Base-by-base conservation (phyloP, 2,113 vertebrate species). In the Mus musculus region DNA sequence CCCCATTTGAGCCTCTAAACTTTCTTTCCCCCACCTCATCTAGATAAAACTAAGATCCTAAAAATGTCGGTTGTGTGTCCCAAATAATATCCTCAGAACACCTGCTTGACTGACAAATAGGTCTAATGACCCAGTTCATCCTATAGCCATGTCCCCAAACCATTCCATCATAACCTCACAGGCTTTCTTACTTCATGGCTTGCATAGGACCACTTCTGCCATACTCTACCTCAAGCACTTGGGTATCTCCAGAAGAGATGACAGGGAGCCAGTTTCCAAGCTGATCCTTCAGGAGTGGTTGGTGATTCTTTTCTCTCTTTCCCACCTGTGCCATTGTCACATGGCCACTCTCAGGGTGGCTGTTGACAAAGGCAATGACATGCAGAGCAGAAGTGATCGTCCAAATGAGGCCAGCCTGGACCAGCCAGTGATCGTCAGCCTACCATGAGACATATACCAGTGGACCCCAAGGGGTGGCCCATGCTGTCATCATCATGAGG, bases 1-100 rank as follows among this genome's bases (percentile, higher is more conserved):
- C 28, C 3, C 42, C 1, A 73, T 19, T 10, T 24, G 7, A 0
- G 5, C 46, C 7, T 1, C 19, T 2, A 13, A 28, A 46, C 10
- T 81, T 49, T 54, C 56, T 73, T 91, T 36, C 30, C 46, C 24
- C 14, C 13, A 54, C 4, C 22, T 42, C 3, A 33, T 14, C 42
- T 24, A 72, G 12, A n/a, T n/a, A 61, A 71, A 89, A 33, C 56
- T 61, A 78, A 76, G 90, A 89, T 56, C 49, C 91, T 71, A 49
- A 67, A 67, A 82, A 88, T 42, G 16, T 24, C 6, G 52, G 22
- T 33, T 5, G 4, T 30, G 22, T 63, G 8, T 36, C 81, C 3
- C 73, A 80, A 52, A 52, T 7, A 61, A 96, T 61, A 63, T 20
- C 17, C 16, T 88, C 36, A 61, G 72, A 90, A 94, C 2, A 26